phyloP scores from a whole-genome alignment of 53 echinoderm and acorn worm genomes.

The Luidia sarsii region DNA sequence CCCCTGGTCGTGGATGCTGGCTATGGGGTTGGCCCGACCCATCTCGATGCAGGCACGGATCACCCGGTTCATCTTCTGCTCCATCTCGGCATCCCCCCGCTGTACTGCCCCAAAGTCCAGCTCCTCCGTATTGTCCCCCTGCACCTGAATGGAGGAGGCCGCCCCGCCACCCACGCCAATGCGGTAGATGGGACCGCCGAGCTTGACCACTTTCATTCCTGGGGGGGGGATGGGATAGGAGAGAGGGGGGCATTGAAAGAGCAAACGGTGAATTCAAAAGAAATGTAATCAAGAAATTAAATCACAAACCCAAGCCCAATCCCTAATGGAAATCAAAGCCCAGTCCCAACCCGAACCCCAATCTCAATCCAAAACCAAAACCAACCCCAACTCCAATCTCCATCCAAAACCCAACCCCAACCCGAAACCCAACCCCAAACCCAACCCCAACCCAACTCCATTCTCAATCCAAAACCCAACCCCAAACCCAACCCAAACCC shows the following conservation, averaged over 20 bases:
- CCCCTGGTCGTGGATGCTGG: slow-evolving; percentile 98
- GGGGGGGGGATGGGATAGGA: neutral
- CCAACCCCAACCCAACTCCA: no score
- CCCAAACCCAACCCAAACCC: no score
- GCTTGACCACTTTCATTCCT: slow-evolving; percentile 96
- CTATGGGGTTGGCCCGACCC: slow-evolving; percentile 78
- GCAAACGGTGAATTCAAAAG: neutral
- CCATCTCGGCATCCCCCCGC: slow-evolving; percentile 99
- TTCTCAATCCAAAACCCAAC: no score
- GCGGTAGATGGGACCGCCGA: slow-evolving; percentile 95
- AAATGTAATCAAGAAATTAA: no score
- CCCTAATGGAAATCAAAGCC: no score
- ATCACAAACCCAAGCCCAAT: no score
- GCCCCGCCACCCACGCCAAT: slow-evolving; percentile 98
- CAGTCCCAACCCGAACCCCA: no score
- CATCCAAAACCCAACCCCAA: no score
- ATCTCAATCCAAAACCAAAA: no score
- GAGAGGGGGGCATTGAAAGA: neutral
- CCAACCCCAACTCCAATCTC: no score
- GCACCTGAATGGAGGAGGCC: slow-evolving; percentile 97
- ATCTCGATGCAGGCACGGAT: slow-evolving; percentile 92
- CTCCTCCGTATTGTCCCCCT: slow-evolving; percentile 93
- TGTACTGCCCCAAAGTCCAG: slow-evolving; percentile 98
- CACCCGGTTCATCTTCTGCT: slow-evolving; percentile 95
- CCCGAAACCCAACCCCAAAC: no score